These are phyloP conservation scores for Azemiops feae DNA, from an alignment of 2,113 vertebrate genomes.

Conservation along the genomic window DNA sequence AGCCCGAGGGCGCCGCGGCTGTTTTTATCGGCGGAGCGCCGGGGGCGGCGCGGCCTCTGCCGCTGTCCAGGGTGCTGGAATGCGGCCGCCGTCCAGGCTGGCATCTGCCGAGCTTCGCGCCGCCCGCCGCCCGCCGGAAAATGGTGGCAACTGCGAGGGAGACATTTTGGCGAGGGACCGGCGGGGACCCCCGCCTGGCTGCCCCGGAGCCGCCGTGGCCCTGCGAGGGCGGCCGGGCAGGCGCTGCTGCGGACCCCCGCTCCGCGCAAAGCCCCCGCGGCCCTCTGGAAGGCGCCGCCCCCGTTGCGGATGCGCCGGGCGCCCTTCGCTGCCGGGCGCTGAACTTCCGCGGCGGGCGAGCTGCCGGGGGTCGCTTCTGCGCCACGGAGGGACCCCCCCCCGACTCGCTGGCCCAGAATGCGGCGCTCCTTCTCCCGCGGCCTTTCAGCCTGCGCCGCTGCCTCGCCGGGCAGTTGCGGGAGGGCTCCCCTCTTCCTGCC, in stretches of 20 bases:
- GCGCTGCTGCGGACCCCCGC: background rate
- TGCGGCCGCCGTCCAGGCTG: constrained; percentile 11
- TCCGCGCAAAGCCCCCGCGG: background rate
- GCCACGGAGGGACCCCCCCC: constrained; percentile 4
- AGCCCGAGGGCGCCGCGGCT: background rate
- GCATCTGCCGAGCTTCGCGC: background rate
- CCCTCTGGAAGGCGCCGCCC: background rate
- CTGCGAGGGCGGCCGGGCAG: background rate
- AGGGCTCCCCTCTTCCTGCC: no score
- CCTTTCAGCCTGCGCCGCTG: background rate
- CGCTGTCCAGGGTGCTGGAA: constrained; percentile 72
- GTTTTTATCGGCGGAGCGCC: background rate
- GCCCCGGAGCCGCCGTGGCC: background rate
- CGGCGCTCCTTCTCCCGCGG: no score
- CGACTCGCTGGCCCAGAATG: background rate
- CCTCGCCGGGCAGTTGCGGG: background rate
- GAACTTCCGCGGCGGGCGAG: background rate
- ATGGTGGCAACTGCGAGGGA: background rate
- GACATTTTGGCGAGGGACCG: background rate
- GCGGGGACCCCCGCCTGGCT: background rate
- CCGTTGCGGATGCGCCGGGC: constrained; percentile 20
- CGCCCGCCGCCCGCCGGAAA: background rate
- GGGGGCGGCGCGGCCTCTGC: background rate
- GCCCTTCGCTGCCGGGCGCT: background rate
- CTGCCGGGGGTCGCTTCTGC: background rate